Evolutionary conservation across 2,888 invertebrate species (phyloP).

Genomic region (Pteria penguin): DNA sequence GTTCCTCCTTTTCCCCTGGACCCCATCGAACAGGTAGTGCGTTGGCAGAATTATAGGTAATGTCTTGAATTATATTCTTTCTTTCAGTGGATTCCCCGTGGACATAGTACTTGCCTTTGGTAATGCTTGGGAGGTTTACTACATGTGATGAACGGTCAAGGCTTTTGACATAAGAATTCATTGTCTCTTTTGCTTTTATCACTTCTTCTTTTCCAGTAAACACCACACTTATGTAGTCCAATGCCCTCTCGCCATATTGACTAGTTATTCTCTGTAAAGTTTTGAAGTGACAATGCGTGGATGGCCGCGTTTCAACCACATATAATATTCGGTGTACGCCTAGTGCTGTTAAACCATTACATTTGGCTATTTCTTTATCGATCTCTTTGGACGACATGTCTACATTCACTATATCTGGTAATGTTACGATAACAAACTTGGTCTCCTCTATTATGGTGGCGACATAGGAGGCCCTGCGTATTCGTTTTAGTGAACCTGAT

Average conservation of each 20-base stretch:
- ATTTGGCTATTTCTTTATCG: neutral
- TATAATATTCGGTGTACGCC: neutral
- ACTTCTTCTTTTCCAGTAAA: too few species aligned
- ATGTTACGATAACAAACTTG: neutral
- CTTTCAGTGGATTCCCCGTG: too few species aligned
- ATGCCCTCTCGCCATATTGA: neutral
- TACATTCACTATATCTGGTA: neutral
- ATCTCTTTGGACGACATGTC: neutral
- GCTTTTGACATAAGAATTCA: too few species aligned
- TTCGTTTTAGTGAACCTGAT: neutral
- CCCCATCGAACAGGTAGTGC: too few species aligned
- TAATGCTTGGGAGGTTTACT: too few species aligned
- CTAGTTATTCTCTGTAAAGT: neutral
- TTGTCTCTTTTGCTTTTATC: too few species aligned
- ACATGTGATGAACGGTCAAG: too few species aligned
- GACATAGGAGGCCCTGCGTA: neutral
- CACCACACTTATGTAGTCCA: neutral
- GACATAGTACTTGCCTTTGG: too few species aligned
- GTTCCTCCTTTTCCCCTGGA: too few species aligned
- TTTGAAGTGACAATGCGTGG: neutral
- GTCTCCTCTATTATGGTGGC: neutral
- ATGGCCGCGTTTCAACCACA: neutral
- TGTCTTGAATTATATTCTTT: too few species aligned
- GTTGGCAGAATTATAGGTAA: too few species aligned
- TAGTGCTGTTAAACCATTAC: neutral